Conservation (phyloP, 2,888 invertebrate species). For the Orthosia incerta region DNA sequence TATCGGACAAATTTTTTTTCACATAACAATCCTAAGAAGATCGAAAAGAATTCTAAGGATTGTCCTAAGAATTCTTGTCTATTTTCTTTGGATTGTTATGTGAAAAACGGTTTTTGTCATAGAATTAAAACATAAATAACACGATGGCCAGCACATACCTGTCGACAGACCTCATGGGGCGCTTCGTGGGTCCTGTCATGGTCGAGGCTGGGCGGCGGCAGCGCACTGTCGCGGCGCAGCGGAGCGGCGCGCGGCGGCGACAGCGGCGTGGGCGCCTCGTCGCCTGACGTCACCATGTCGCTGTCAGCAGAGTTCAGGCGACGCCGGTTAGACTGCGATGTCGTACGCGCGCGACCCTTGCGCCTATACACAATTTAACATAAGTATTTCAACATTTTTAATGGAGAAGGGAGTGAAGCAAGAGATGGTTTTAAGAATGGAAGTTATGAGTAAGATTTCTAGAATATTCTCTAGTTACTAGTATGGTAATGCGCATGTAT, state of each 20-base stretch:
- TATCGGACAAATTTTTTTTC: too few species aligned
- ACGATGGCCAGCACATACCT: not conserved
- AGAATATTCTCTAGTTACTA: constrained; percentile 4
- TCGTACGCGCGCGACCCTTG: constrained; percentile 93
- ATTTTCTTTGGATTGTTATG: too few species aligned
- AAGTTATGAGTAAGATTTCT: not conserved
- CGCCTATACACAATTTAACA: constrained; percentile 82
- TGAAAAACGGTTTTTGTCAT: too few species aligned
- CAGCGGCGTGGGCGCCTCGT: constrained; percentile 92
- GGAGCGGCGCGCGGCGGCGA: constrained; percentile 73
- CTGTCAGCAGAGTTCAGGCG: constrained; percentile 95
- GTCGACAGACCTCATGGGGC: constrained; percentile 70
- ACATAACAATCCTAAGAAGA: not conserved
- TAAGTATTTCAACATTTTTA: constrained; percentile 8
- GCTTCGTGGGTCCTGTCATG: constrained; percentile 47
- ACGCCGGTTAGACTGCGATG: constrained; percentile 92
- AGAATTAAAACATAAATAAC: not conserved
- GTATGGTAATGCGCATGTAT: not conserved
- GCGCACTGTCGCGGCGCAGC: constrained; percentile 68
- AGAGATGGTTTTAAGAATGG: not conserved
- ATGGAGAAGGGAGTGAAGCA: not conserved
- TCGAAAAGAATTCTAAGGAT: not conserved
- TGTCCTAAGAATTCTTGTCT: too few species aligned
- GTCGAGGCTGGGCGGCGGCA: constrained; percentile 43
- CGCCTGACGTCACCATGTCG: constrained; percentile 94